phyloP scores from a whole-genome alignment of 1,140 invertebrate genomes.

The Battus philenor region DNA sequence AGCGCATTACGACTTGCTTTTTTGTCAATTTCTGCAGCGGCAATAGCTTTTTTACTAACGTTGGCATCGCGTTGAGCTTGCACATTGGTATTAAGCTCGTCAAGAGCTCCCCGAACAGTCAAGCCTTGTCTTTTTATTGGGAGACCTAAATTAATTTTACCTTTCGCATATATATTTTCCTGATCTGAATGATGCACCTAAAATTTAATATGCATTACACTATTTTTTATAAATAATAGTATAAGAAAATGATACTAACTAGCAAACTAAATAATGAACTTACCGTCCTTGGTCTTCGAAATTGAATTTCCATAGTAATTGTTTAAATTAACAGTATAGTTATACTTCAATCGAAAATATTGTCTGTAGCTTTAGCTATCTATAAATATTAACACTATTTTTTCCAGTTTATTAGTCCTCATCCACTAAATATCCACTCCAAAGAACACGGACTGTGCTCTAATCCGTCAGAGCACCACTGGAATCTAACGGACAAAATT shows the following conservation, averaged over 20 bases:
- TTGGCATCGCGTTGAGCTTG: slow-evolving; percentile 39
- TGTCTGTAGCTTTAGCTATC: too few species aligned
- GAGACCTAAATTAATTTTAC: slow-evolving; percentile 36
- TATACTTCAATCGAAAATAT: too few species aligned
- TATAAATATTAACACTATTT: too few species aligned
- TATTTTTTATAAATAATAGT: neutral
- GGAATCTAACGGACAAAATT: slow-evolving; percentile 34
- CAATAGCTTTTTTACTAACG: slow-evolving; percentile 41
- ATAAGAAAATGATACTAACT: slow-evolving; percentile 1
- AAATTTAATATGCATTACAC: too few species aligned
- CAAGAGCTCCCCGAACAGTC: slow-evolving; percentile 50
- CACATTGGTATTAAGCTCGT: slow-evolving; percentile 54
- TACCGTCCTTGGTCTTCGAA: slow-evolving; percentile 45
- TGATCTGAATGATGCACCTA: slow-evolving; percentile 50
- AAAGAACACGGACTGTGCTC: too few species aligned
- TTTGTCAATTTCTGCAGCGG: slow-evolving; percentile 51
- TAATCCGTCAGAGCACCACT: slow-evolving; percentile 11
- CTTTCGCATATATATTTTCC: slow-evolving; percentile 54
- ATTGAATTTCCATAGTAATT: slow-evolving; percentile 50
- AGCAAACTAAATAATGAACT: slow-evolving; percentile 17
- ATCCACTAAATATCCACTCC: too few species aligned
- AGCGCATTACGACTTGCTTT: slow-evolving; percentile 31
- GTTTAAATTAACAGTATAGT: too few species aligned
- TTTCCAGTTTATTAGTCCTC: too few species aligned
- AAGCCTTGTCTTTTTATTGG: slow-evolving; percentile 43